Evolutionary conservation across 2,797 vertebrate species (phyloP).

Genomic region (Cephalopachus bancanus): DNA sequence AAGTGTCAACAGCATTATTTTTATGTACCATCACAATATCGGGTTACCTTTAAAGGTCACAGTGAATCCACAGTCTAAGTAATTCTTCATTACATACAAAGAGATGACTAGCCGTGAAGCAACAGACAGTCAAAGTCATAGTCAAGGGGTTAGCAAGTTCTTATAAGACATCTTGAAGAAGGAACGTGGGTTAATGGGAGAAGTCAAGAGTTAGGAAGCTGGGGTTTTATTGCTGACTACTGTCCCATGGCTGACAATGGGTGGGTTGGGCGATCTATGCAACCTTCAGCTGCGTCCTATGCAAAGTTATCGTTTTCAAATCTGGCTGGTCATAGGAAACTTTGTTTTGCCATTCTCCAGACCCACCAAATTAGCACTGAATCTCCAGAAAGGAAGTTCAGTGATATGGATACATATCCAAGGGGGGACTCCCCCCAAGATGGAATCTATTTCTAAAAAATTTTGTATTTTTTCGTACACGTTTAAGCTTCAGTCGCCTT

Average conservation of each 20-base stretch:
- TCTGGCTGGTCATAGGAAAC: not conserved
- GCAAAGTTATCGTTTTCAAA: not conserved
- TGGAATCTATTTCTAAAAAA: no score
- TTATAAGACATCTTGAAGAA: constrained; percentile 43
- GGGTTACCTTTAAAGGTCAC: constrained; percentile 24
- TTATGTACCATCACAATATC: constrained; percentile 66
- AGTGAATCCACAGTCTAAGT: constrained; percentile 47
- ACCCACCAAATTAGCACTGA: not conserved
- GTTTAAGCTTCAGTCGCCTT: no score
- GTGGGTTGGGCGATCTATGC: not conserved
- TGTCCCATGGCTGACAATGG: not conserved
- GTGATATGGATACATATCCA: not conserved
- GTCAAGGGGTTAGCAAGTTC: not conserved
- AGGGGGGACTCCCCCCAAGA: no score
- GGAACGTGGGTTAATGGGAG: not conserved
- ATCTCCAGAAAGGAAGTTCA: not conserved
- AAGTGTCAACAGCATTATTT: constrained; percentile 59
- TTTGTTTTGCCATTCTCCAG: not conserved
- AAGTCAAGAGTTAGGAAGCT: constrained; percentile 11
- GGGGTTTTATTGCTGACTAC: not conserved
- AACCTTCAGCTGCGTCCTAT: not conserved
- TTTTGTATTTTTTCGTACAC: no score
- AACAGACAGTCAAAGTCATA: not conserved
- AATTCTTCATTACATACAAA: constrained; percentile 45
- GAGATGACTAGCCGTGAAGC: not conserved